Base-by-base conservation (phyloP, 2,113 vertebrate species). In the Shinisaurus crocodilurus region DNA sequence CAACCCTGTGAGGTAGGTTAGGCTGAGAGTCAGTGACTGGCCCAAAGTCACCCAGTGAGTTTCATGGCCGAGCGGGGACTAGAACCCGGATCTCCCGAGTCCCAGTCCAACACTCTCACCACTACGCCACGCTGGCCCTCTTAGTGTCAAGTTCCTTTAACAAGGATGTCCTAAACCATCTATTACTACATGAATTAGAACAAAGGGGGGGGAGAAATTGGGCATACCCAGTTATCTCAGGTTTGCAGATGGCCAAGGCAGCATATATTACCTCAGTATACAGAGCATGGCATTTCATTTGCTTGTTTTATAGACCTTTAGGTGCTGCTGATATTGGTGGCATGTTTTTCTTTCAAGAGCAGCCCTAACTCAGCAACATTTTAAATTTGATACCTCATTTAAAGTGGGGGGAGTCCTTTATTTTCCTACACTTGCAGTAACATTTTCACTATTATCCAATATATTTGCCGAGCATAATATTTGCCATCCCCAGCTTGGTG, bases 201-300 rank as follows among this genome's bases (percentile, higher is more conserved):
- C 60, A 67, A 40, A 48, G 29, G 16, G 18, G 84, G 9, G 65
- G 37, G 13, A 2, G 13, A 32, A 43, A 77, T 63, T 23, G 45
- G 57, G 70, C 54, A 65, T 76, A 57, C 37, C 54, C 20, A 76
- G 54, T 85, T 89, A 89, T 88, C 86, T 88, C 40, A 80, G 29
- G 29, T 79, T 88, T 88, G 86, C 86, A 88, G 86, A 65, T 88
- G 86, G 86, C 37, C 75, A 65, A 9, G 12, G 18, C 75, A 43
- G 40, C 72, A 76, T 84, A 76, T 89, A 89, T 76, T 76, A 63
- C 40, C 34, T 60, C 70, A 76, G 29, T 45, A 63, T 7, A 63
- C 5, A 25, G 57, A 74, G 69, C 57, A 63, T 77, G 20, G 70
- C 40, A 84, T 83, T 84, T 89, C 80, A 89, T 63, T 75, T 75